Conservation (phyloP, 2,888 invertebrate genomes). For the Anodontia alba region DNA sequence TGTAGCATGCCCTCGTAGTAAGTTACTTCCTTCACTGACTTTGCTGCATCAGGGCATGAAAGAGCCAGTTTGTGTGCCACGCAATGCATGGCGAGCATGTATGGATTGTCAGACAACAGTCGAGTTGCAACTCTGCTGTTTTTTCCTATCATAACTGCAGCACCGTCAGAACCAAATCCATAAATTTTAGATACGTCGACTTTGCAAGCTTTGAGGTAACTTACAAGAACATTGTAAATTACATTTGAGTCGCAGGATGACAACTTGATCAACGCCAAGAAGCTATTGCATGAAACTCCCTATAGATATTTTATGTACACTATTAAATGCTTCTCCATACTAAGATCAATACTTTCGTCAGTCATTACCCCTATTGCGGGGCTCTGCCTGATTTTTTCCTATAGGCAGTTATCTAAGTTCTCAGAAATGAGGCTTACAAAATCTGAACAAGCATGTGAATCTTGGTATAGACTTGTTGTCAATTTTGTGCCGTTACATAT, state of each 20-base stretch:
- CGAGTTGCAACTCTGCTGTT: too few relatives aligned
- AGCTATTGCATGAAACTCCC: slow-evolving; percentile 25
- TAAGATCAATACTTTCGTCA: slow-evolving; percentile 40
- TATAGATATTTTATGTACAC: slow-evolving; percentile 30
- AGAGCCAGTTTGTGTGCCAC: too few relatives aligned
- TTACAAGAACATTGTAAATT: slow-evolving; percentile 21
- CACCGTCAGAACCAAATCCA: too few relatives aligned
- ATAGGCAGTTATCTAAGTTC: slow-evolving; percentile 22
- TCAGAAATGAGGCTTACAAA: slow-evolving; percentile 29
- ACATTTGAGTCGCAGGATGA: too few relatives aligned
- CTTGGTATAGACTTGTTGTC: slow-evolving; percentile 20
- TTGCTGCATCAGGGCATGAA: too few relatives aligned
- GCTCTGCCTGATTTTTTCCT: slow-evolving; percentile 26
- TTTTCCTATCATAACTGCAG: too few relatives aligned
- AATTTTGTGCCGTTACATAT: slow-evolving; percentile 26
- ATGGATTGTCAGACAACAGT: too few relatives aligned
- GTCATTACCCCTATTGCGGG: slow-evolving; percentile 29
- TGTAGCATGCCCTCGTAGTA: too few relatives aligned
- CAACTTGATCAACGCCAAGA: too few relatives aligned
- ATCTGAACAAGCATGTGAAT: slow-evolving; percentile 30
- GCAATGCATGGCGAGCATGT: too few relatives aligned
- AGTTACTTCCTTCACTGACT: too few relatives aligned
- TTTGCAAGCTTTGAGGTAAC: slow-evolving; percentile 31
- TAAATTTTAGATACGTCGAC: too few relatives aligned
- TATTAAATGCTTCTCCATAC: slow-evolving; percentile 36